Conservation (phyloP, 2,113 vertebrate species). For the human region GRCh38 chr3:29513001-29513500, state of each 20-base stretch:
- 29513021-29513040: constrained; percentile 64
- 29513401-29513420: constrained; percentile 87
- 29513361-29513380: constrained; percentile 93
- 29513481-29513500: constrained; percentile 84
- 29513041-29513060: constrained; percentile 51
- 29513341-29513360: constrained; percentile 86
- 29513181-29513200: constrained; percentile 70
- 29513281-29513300: constrained; percentile 61
- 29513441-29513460: constrained; percentile 84
- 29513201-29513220: constrained; percentile 48
- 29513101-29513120: constrained; percentile 46
- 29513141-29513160: constrained; percentile 74
- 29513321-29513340: constrained; percentile 88
- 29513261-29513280: constrained; percentile 66
- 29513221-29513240: constrained; percentile 68
- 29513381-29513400: constrained; percentile 92
- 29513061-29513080: constrained; percentile 36
- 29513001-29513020: constrained; percentile 52
- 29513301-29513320: constrained; percentile 83
- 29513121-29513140: constrained; percentile 59
- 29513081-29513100: constrained; percentile 41
- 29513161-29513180: constrained; percentile 64
- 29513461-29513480: constrained; percentile 90
- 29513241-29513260: constrained; percentile 72
- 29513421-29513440: constrained; percentile 84